Conservation (phyloP, 2,888 invertebrate genomes). For the Liposcelis brunnea region DNA sequence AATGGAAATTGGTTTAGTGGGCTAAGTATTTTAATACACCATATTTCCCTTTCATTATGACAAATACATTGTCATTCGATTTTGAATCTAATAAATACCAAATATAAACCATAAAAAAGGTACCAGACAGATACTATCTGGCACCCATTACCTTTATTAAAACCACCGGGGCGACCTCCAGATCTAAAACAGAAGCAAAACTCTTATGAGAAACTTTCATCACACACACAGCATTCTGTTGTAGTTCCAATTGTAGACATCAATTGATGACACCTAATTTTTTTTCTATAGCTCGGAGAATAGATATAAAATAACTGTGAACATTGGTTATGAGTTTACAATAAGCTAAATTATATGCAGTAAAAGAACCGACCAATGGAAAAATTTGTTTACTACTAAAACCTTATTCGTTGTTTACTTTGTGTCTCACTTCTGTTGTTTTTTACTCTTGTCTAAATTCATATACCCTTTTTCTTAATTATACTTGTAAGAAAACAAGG, state of each 20-base stretch:
- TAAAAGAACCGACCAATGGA: background rate
- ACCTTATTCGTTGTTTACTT: no score
- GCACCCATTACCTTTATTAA: constrained; percentile 90
- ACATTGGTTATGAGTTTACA: background rate
- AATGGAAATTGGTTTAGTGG: no score
- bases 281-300: background rate
- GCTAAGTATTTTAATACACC: no score
- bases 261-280: background rate
- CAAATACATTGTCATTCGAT: no score
- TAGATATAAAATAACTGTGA: constrained; percentile 10
- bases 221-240: background rate
- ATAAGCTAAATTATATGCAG: constrained; percentile 9
- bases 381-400: no score
- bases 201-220: background rate
- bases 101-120: constrained; percentile 36
- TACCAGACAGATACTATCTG: constrained; percentile 50
- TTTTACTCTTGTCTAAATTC: no score
- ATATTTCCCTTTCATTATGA: no score
- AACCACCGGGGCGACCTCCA: constrained; percentile 91
- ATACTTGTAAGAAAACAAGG: no score
- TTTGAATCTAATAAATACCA: no score
- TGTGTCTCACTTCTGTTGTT: no score
- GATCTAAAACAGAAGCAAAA: constrained; percentile 66
- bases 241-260: background rate
- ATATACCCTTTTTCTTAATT: no score